Base-by-base conservation (phyloP, 2,888 invertebrate genomes). In the Limnephilus auricula region DNA sequence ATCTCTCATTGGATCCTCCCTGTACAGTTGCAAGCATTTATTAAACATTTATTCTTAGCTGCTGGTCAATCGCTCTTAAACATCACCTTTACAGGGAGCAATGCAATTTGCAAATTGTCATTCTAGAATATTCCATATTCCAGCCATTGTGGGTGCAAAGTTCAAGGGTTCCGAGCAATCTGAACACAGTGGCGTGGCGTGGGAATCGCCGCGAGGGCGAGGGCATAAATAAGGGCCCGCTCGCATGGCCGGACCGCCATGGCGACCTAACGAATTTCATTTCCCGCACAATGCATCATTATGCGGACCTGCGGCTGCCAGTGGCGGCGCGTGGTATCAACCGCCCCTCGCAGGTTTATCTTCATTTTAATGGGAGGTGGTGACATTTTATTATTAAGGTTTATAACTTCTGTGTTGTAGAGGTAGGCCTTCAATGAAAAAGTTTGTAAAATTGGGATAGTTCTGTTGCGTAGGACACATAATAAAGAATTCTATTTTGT, bases 211-310 rank as follows among this genome's bases (percentile, higher is more conserved):
- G 34, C n/a, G 25, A 40, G 45, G 45, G 50, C 50, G 50, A 50
- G 65, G 65, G n/a, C 85, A 85, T 85, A 85, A 85, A 85, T 85
- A 85, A 85, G 85, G 84, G 84, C 25, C 40, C 37, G 84, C 37
- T 34, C 84, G 84, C 37, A 32, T 32, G 82, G 82, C 82, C 85
- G 45, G 85, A n/a, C 45, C 37, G 85, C 85, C n/a, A 45, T 85
- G 40, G 85, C 45, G 30, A 85, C 85, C 85, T 85, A 40, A 85
- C 85, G 40, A 85, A 85, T 85, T 85, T 85, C 40, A 85, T 85
- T 65, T 40, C 85, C 85, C 85, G 30, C 85, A 85, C 85, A 85
- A 85, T 85, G 85, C 85, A 85, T 85, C 45, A 85, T 85, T 40
- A 45, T 40, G n/a, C 85, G 30, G 85, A n/a, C 85, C 85, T 65